These are phyloP conservation scores for Gila robusta DNA, from an alignment of 2,797 vertebrate genomes.

Conservation along the genomic window DNA sequence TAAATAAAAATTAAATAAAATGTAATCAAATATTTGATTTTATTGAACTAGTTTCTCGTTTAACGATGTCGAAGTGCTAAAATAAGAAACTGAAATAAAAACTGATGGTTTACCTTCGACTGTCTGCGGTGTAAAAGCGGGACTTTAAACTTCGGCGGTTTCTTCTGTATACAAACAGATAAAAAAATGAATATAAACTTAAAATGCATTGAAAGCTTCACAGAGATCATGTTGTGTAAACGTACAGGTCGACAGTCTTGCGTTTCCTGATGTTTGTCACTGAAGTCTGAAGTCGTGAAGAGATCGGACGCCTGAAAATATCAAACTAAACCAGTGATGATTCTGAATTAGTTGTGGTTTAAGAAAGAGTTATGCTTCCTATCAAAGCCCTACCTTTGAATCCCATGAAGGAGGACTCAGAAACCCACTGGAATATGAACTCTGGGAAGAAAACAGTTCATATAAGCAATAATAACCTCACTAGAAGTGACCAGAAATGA, in stretches of 20 bases:
- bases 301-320: slow-evolving; percentile 5
- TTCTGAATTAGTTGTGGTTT: not conserved
- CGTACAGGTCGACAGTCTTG: slow-evolving; percentile 63
- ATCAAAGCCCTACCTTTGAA: not conserved
- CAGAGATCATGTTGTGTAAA: not conserved
- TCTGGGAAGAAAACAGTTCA: not conserved
- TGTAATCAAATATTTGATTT: not conserved
- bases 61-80: not conserved
- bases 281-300: not conserved
- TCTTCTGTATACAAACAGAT: slow-evolving; percentile 51
- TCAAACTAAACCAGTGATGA: not conserved
- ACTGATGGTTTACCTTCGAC: slow-evolving; percentile 45
- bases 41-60: not conserved
- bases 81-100: not conserved
- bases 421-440: not conserved
- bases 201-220: not conserved
- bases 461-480: not conserved
- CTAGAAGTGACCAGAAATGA: not conserved
- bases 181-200: not conserved
- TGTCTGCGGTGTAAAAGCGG: slow-evolving; percentile 11
- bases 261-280: slow-evolving; percentile 18
- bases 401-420: not conserved
- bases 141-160: slow-evolving; percentile 24
- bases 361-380: not conserved
- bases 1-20: not conserved